Evolutionary conservation across 2,888 invertebrate genomes (phyloP), one percentile per base, ranked within the genome.

Genomic region (Abrostola triplasia): DNA sequence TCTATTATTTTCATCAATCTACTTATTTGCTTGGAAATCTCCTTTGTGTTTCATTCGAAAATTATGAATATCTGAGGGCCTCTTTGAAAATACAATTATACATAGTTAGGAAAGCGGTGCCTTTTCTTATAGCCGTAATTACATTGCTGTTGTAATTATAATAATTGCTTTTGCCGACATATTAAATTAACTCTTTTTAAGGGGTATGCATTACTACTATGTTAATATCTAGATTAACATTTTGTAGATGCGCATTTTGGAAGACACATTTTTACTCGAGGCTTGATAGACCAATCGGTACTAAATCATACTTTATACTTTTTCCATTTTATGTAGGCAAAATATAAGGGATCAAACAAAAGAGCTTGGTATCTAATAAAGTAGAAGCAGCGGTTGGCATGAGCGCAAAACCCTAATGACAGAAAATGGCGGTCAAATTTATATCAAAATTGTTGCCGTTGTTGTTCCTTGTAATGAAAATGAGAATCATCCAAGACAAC

Each of bases 141-240:
- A 94, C 80, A 84, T 87, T 80, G 89, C 85, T 85, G 82, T 79
- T 82, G 88, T 93, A 92, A 94, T 94, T 94, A 93, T 91, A 81
- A 88, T 93, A 94, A 94, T 94, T 90, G 92, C 88, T 86, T 89
- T 89, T 80, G 85, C 83, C 84, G 89, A 91, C 90, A 91, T 92
- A 90, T 88, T 89, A 87, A 90, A 91, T 90, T 86, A 88, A 85
- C 87, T 83, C 79, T 79, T 87, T 89, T 89, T 89, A 90, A 89
- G 89, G 80, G 81, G 64, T 80, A 24, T 82, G 67, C 59, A 59
- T 49, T 59, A 24, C 4, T 24, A 24, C 24, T 1, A 24, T 24
- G 4, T 2, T 24, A 24, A 24, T 24, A 24, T 24, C 24, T 24
- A 24, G 24, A 24, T 24, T 24, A 2, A 24, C 1, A 24, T 24